phyloP scores from a whole-genome alignment of 2,888 invertebrate species.

The Pterostichus madidus region DNA sequence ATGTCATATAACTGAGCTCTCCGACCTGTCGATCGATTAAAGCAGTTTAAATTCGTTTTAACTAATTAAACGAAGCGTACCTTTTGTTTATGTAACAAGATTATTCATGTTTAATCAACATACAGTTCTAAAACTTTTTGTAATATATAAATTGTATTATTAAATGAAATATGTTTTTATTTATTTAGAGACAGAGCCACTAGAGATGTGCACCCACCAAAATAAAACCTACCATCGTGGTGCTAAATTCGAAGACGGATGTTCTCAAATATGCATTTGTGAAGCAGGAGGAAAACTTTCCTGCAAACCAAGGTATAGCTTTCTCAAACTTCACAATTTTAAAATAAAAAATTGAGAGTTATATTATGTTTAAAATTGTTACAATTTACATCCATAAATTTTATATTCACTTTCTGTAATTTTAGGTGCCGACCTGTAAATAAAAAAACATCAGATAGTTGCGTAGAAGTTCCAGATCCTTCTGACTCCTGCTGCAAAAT shows the following conservation, averaged over 20 bases:
- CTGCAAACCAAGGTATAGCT: conserved; percentile 74
- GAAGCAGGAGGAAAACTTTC: conserved; percentile 82
- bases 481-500: conserved; percentile 91
- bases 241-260: conserved; percentile 88
- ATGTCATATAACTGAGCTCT: no score
- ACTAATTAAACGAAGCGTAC: neutral
- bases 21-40: no score
- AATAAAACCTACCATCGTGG: conserved; percentile 87
- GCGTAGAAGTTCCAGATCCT: conserved; percentile 90
- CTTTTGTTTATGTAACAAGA: neutral
- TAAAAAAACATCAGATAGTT: conserved; percentile 82
- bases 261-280: conserved; percentile 88
- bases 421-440: conserved; percentile 82
- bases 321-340: no score
- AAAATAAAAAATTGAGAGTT: no score
- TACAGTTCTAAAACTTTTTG: no score
- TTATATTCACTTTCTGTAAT: conserved; percentile 32
- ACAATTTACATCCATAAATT: conserved; percentile 17
- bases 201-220: conserved; percentile 82
- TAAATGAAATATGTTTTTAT: neutral
- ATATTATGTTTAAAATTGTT: conserved; percentile 14
- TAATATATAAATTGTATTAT: no score
- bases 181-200: conserved; percentile 75
- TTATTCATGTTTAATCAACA: neutral
- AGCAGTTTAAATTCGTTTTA: no score